phyloP scores from a whole-genome alignment of 2,113 vertebrate genomes.

The Phoxinus phoxinus region DNA sequence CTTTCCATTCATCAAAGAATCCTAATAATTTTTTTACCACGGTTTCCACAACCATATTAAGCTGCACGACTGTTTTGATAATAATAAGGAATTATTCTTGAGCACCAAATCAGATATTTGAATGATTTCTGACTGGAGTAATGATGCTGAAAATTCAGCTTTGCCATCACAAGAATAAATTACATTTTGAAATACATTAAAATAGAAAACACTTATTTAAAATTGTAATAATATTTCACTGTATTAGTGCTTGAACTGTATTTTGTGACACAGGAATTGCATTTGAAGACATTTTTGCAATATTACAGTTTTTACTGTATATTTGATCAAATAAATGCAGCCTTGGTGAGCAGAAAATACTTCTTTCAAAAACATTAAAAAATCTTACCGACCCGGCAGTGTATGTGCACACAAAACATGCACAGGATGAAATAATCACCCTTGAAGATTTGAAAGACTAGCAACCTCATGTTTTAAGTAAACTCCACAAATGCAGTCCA shows the following conservation, averaged over 20 bases:
- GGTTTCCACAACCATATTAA: too few species aligned
- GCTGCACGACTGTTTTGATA: too few species aligned
- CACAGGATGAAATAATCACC: background rate
- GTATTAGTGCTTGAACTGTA: background rate
- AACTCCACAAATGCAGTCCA: slow-evolving; percentile 31
- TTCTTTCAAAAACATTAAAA: background rate
- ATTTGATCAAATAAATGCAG: background rate
- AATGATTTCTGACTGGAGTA: background rate
- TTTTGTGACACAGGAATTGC: background rate
- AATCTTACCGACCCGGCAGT: background rate
- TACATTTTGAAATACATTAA: background rate
- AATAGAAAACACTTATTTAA: background rate
- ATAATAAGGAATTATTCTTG: background rate
- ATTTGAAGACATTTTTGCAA: background rate
- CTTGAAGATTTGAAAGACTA: slow-evolving; percentile 13
- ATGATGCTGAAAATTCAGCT: background rate
- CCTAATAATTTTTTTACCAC: too few species aligned
- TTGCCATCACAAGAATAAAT: background rate
- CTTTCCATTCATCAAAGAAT: too few species aligned
- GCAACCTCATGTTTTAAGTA: background rate
- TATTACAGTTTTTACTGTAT: background rate
- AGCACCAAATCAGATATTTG: background rate
- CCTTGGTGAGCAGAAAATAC: background rate
- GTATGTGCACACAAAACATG: slow-evolving; percentile 3
- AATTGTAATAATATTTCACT: background rate